These are phyloP conservation scores for Ptilodon capucinus DNA, from an alignment of 2,888 invertebrate species.

Conservation along the genomic window DNA sequence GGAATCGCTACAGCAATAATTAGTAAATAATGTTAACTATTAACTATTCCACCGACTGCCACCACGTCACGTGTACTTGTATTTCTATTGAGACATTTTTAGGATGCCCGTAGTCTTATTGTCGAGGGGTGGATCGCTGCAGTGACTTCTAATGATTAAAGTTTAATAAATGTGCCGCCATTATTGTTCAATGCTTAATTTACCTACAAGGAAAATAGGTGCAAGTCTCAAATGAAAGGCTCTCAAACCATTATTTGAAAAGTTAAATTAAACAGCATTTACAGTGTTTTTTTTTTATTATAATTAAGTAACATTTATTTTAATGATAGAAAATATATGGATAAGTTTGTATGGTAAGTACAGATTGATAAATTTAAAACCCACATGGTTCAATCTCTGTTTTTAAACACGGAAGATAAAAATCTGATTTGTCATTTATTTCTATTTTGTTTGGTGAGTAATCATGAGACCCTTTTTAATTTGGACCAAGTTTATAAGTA, in stretches of 20 bases:
- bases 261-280: slow-evolving; percentile 41
- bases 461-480: slow-evolving; percentile 62
- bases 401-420: slow-evolving; percentile 58
- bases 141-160: not conserved
- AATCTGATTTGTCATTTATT: slow-evolving; percentile 60
- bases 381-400: slow-evolving; percentile 42
- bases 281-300: slow-evolving; percentile 27
- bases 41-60: not conserved
- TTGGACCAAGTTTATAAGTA: slow-evolving; percentile 55
- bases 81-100: too few relatives aligned
- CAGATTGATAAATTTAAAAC: slow-evolving; percentile 32
- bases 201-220: slow-evolving; percentile 51
- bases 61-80: not conserved
- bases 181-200: slow-evolving; percentile 19
- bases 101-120: not conserved
- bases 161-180: slow-evolving; percentile 4
- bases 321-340: slow-evolving; percentile 21
- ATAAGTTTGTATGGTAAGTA: slow-evolving; percentile 34
- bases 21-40: too few relatives aligned
- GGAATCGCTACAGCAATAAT: not conserved
- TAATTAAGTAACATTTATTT: slow-evolving; percentile 28
- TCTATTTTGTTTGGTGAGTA: slow-evolving; percentile 47
- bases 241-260: slow-evolving; percentile 28
- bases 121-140: not conserved
- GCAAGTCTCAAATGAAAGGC: slow-evolving; percentile 68